These are phyloP conservation scores for Agrilus biguttatus DNA, from an alignment of 2,888 invertebrate genomes.

Conservation along the genomic window DNA sequence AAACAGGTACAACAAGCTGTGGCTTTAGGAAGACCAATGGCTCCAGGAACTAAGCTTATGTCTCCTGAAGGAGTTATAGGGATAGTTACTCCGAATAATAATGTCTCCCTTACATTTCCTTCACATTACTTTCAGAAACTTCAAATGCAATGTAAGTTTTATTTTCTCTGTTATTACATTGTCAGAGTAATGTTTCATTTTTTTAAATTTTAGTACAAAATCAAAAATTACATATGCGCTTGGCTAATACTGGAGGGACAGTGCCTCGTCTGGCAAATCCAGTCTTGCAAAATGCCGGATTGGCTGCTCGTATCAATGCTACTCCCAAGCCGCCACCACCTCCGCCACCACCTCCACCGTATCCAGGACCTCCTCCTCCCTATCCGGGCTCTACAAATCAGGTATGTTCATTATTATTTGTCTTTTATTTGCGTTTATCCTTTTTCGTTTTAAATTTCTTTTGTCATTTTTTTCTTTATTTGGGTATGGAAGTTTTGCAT, in stretches of 20 bases:
- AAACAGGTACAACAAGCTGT: conserved; percentile 49
- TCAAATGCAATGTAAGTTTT: conserved; percentile 22
- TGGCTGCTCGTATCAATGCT: conserved; percentile 11
- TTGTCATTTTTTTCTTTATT: no score
- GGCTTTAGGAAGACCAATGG: conserved; percentile 40
- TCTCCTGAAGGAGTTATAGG: conserved; percentile 50
- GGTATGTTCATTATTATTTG: no score
- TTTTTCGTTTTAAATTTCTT: no score
- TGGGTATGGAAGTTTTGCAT: no score
- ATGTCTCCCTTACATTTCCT: conserved; percentile 39
- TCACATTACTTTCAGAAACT: conserved; percentile 30
- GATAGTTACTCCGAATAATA: conserved; percentile 49
- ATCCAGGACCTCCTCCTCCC: conserved; percentile 56
- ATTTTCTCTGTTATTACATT: neutral
- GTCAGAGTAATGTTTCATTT: neutral
- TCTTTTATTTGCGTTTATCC: no score
- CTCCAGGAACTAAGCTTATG: conserved; percentile 37
- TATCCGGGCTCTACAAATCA: conserved; percentile 39
- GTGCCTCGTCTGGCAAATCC: conserved; percentile 7
- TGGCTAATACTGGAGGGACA: conserved; percentile 16
- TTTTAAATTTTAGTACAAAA: conserved; percentile 27
- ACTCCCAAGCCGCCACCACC: conserved; percentile 29
- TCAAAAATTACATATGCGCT: conserved; percentile 28
- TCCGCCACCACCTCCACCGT: conserved; percentile 58
- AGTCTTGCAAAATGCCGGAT: conserved; percentile 9